phyloP scores from a whole-genome alignment of 2,113 vertebrate species.

The Cranoglanis bouderius region DNA sequence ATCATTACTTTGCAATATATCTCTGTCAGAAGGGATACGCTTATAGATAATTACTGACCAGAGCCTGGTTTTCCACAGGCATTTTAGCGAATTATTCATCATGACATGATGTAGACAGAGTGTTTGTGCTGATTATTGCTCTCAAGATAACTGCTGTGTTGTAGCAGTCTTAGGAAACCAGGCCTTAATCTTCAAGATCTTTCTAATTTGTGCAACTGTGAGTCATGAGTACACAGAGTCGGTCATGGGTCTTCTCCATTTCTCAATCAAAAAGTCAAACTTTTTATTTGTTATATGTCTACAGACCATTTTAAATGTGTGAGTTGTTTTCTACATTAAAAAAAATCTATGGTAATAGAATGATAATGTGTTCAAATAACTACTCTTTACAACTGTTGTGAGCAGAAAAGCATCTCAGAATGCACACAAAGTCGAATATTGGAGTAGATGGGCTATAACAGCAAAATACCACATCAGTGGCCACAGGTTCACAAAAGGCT shows the following conservation, averaged over 20 bases:
- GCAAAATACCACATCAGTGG: background rate
- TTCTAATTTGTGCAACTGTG: background rate
- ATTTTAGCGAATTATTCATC: background rate
- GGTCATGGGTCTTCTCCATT: background rate
- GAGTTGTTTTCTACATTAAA: background rate
- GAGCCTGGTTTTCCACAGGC: slow-evolving; percentile 22
- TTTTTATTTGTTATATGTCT: background rate
- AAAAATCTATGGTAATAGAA: background rate
- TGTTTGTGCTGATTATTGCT: slow-evolving; percentile 19
- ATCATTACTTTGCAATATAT: slow-evolving; percentile 29
- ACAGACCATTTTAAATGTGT: background rate
- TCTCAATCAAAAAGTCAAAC: background rate
- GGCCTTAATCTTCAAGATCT: background rate
- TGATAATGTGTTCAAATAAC: background rate
- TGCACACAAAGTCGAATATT: background rate
- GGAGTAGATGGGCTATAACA: background rate
- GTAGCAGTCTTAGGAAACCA: background rate
- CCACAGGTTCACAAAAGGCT: background rate
- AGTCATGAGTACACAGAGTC: background rate
- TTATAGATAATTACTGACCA: slow-evolving; percentile 47
- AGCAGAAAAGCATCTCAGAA: background rate
- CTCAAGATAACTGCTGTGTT: background rate
- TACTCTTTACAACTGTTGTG: background rate
- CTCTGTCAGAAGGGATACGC: slow-evolving; percentile 16
- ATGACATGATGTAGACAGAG: slow-evolving; percentile 14